Evolutionary conservation across 1,140 invertebrate species (phyloP).

Genomic region (Drosophila mauritiana): DNA sequence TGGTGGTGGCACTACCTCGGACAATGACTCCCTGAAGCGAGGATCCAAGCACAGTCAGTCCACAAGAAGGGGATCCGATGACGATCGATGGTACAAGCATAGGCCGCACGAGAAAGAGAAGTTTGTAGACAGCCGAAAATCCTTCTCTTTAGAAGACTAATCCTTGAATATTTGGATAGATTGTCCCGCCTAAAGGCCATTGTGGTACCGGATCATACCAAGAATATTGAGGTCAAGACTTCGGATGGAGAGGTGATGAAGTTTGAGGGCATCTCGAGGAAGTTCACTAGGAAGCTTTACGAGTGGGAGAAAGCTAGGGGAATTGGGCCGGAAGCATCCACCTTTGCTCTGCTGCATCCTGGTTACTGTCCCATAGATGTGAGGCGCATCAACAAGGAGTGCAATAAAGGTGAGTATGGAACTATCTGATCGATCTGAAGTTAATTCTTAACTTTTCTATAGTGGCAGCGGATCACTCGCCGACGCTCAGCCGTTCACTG

Average conservation of each 20-base stretch:
- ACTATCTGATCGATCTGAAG: not conserved
- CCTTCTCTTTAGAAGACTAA: not conserved
- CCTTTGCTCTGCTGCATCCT: constrained; percentile 90
- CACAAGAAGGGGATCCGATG: constrained; percentile 60
- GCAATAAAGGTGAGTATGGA: constrained; percentile 54
- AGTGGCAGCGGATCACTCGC: constrained; percentile 66
- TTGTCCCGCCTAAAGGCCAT: constrained; percentile 88
- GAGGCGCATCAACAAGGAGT: constrained; percentile 70
- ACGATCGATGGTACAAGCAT: constrained; percentile 77
- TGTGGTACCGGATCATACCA: constrained; percentile 85
- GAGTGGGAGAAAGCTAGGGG: constrained; percentile 95
- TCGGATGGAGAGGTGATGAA: constrained; percentile 91
- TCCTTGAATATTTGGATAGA: constrained; percentile 67
- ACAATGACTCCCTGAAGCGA: constrained; percentile 75
- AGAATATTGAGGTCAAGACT: constrained; percentile 92
- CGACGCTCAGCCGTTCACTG: constrained; percentile 87
- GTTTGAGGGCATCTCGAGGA: constrained; percentile 93
- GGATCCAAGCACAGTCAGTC: constrained; percentile 60
- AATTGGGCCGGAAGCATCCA: constrained; percentile 92
- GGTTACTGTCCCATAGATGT: constrained; percentile 85
- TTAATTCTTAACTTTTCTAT: not conserved
- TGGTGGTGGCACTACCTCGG: constrained; percentile 56
- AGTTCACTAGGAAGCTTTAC: constrained; percentile 94
- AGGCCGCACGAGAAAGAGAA: constrained; percentile 80
- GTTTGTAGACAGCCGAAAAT: constrained; percentile 17